phyloP scores from a whole-genome alignment of 2,113 vertebrate species.

The Crocuta crocuta region DNA sequence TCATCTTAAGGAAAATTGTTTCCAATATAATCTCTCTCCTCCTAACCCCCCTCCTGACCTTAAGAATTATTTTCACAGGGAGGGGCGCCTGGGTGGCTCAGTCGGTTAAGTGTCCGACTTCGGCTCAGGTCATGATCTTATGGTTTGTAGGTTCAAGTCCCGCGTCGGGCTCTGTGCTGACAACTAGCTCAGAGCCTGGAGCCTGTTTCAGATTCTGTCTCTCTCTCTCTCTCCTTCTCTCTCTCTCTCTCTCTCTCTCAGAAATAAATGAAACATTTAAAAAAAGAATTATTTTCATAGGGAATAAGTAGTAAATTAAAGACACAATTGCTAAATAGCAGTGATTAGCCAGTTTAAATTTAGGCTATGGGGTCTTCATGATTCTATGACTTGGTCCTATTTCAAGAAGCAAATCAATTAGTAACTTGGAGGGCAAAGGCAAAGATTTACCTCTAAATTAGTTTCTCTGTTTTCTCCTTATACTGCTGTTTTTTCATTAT shows the following conservation, averaged over 20 bases:
- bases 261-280: too few relatives aligned
- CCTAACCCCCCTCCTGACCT: background rate
- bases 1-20: constrained; percentile 7
- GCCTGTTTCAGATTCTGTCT: too few relatives aligned
- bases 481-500: background rate
- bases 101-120: too few relatives aligned
- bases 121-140: too few relatives aligned
- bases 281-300: constrained; percentile 19
- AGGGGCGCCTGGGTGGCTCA: background rate
- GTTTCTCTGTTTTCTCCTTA: background rate
- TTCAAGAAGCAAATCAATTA: constrained; percentile 46
- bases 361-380: background rate
- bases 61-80: constrained; percentile 19
- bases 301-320: constrained; percentile 33
- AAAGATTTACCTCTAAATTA: constrained; percentile 39
- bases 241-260: too few relatives aligned
- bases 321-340: background rate
- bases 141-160: too few relatives aligned
- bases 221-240: too few relatives aligned
- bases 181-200: too few relatives aligned
- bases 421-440: background rate
- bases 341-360: constrained; percentile 56
- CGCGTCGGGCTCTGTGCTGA: too few relatives aligned
- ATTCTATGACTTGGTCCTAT: constrained; percentile 21
- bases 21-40: background rate